Evolutionary conservation across 2,888 invertebrate genomes (phyloP).

Genomic region (Machimus rusticus): DNA sequence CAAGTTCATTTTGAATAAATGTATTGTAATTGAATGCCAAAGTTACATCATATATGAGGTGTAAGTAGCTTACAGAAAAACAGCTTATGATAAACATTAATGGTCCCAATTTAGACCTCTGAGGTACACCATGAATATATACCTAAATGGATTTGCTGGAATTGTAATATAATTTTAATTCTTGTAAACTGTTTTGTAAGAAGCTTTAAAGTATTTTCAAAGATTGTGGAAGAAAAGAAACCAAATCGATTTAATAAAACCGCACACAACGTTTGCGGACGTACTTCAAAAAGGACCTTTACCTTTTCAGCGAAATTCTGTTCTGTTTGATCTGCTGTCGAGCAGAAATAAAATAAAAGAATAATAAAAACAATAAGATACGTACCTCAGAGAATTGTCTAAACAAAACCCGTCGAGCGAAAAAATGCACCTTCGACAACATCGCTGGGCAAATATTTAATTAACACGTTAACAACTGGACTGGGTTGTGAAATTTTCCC

Average conservation of each 20-base stretch:
- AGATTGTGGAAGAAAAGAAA: background rate
- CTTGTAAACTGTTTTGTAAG: background rate
- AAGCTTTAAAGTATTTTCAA: background rate
- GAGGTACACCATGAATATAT: background rate
- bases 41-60: background rate
- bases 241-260: background rate
- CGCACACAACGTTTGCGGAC: background rate
- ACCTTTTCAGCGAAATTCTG: background rate
- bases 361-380: background rate
- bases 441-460: constrained; percentile 4
- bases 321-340: background rate
- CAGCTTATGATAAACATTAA: background rate
- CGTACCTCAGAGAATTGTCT: background rate
- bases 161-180: background rate
- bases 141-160: background rate
- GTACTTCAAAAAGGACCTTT: background rate
- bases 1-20: background rate
- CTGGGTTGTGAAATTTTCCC: background rate
- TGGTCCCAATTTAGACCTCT: background rate
- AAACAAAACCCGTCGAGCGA: background rate
- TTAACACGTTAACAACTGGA: constrained; percentile 13
- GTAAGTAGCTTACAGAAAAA: background rate
- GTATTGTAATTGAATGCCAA: background rate
- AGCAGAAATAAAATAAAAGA: background rate
- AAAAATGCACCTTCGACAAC: background rate